Evolutionary conservation across 92 coral and sea anemone genomes (phyloP).

Genomic region (Zoanthus sociatus): DNA sequence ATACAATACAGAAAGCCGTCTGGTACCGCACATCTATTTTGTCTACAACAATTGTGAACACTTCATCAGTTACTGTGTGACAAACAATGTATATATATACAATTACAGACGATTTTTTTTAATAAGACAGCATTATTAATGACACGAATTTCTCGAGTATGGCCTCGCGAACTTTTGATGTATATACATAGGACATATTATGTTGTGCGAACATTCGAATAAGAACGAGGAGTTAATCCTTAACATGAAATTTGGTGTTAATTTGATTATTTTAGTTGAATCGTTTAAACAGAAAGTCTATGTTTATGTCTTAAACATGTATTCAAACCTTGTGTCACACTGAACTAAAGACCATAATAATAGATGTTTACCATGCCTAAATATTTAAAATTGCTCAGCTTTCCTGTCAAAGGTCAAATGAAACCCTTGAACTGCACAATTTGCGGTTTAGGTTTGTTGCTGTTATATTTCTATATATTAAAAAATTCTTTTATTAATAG

Average conservation of each 20-base stretch:
- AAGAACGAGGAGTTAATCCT: neutral
- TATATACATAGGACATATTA: too few species aligned
- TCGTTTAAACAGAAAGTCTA: too few species aligned
- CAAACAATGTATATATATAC: neutral
- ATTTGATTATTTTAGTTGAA: neutral
- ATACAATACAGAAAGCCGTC: neutral
- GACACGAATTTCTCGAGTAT: neutral
- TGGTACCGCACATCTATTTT: constrained; percentile 15
- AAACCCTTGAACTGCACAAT: too few species aligned
- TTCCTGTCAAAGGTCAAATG: too few species aligned
- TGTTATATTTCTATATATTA: too few species aligned
- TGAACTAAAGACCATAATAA: too few species aligned
- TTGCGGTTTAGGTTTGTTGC: too few species aligned
- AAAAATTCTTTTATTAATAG: too few species aligned
- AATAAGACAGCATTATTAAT: neutral
- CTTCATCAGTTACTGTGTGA: constrained; percentile 8
- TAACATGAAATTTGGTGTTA: neutral
- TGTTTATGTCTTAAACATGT: too few species aligned
- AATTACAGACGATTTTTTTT: neutral
- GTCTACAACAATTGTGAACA: constrained; percentile 2
- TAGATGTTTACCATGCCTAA: too few species aligned
- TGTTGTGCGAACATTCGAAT: neutral
- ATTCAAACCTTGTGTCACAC: too few species aligned
- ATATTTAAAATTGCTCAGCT: too few species aligned
- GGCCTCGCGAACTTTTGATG: neutral